phyloP scores from a whole-genome alignment of 2,888 invertebrate genomes.

The Trissoscelio sp. region DNA sequence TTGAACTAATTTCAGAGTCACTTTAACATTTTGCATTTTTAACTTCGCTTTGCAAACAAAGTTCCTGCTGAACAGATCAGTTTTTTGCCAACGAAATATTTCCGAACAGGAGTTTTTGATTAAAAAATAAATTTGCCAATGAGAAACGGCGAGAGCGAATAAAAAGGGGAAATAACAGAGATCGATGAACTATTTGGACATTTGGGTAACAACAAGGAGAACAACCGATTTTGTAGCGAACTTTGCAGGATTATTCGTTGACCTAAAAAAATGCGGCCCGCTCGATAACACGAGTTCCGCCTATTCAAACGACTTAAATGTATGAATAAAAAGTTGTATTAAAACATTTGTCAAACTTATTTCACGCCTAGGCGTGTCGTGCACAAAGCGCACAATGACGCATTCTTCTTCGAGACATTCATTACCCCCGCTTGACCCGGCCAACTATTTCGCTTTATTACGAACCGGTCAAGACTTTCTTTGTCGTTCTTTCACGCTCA shows the following conservation, averaged over 20 bases:
- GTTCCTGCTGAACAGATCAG: too few relatives aligned
- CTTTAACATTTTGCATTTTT: too few relatives aligned
- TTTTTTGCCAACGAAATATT: too few relatives aligned
- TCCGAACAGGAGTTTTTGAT: conserved; percentile 9
- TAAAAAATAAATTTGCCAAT: conserved; percentile 20
- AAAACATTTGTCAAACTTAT: conserved; percentile 54
- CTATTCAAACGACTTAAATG: conserved; percentile 35
- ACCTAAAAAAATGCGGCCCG: conserved; percentile 47
- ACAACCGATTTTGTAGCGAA: conserved; percentile 49
- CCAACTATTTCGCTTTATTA: conserved; percentile 22
- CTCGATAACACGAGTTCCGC: conserved; percentile 41
- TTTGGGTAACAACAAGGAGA: conserved; percentile 41
- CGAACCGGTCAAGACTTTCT: conserved; percentile 7
- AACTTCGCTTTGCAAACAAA: too few relatives aligned
- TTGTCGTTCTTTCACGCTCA: neutral
- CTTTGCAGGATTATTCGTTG: conserved; percentile 53
- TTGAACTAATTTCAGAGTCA: too few relatives aligned
- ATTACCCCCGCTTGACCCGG: conserved; percentile 11
- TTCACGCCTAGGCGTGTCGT: conserved; percentile 8
- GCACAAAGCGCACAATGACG: conserved; percentile 25
- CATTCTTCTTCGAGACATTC: conserved; percentile 30
- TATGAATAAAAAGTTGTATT: conserved; percentile 52
- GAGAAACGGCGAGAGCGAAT: conserved; percentile 2
- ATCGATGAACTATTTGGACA: conserved; percentile 44
- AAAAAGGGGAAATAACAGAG: neutral